Evolutionary conservation across 35 echinoderm and acorn worm genomes (phyloP).

Genomic region (Apostichopus parvimensis): DNA sequence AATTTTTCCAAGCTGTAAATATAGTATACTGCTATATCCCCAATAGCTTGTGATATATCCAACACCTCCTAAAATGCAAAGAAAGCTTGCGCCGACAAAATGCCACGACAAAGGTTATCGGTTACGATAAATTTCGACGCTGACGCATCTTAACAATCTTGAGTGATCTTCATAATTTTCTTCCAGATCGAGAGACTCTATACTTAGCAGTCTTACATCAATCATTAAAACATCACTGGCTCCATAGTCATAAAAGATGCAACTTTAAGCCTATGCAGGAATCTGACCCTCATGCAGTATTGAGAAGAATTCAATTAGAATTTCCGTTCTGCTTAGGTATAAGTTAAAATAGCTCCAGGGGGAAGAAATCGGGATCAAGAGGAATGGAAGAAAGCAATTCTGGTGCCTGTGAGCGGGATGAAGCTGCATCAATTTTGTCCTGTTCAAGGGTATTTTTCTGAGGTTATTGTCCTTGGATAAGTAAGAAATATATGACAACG

Average conservation of each 20-base stretch:
- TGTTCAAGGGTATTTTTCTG: neutral
- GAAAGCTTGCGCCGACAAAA: no score
- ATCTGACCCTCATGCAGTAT: neutral
- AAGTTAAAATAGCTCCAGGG: slow-evolving; percentile 29
- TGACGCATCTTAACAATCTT: neutral
- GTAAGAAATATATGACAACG: neutral
- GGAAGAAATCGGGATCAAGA: slow-evolving; percentile 11
- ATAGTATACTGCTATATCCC: no score
- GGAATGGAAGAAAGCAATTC: slow-evolving; percentile 20
- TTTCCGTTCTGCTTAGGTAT: slow-evolving; percentile 4
- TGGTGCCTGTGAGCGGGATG: neutral
- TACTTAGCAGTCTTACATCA: slow-evolving; percentile 4
- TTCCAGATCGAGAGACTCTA: neutral
- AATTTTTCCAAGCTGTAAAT: no score
- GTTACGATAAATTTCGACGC: neutral
- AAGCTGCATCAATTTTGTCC: slow-evolving; percentile 29
- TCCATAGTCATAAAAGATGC: slow-evolving; percentile 41
- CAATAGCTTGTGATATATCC: no score
- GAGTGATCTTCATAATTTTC: neutral
- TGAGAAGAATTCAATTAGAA: slow-evolving; percentile 27
- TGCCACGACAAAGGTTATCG: neutral
- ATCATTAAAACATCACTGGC: slow-evolving; percentile 35
- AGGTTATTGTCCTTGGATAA: slow-evolving; percentile 29
- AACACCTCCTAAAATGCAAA: no score
- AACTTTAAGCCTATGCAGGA: slow-evolving; percentile 16